Evolutionary conservation across 2,797 vertebrate genomes (phyloP), one percentile per base, ranked within the genome.

Genomic region (Lindbergichthys nudifrons): DNA sequence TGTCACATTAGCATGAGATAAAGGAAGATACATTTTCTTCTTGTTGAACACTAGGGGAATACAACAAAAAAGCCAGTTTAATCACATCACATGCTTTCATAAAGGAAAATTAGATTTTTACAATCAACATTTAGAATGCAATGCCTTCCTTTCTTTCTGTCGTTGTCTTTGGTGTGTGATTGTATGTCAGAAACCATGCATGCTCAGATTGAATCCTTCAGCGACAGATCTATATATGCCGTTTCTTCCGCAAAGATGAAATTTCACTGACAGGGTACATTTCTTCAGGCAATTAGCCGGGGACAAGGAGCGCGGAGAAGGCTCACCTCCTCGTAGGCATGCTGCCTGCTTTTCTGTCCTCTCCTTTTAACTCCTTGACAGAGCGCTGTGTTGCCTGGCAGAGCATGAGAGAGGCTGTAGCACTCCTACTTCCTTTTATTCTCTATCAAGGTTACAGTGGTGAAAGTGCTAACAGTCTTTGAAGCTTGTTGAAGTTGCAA

Each of bases 1-100:
- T 86, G 87, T 88, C 82, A 89, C 81, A 88, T 92, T 88, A 87
- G 79, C 56, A 53, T 12, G 18, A 74, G 75, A 91, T 82, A 85
- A 87, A 90, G 79, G 82, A 81, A 72, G 65, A 81, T 45, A 71
- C 66, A 61, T 79, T 88, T 88, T 83, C 77, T 85, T 84, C 82
- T 89, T 75, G 81, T 84, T 77, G 81, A 87, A 79, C 73, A 53
- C 77, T 62, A 69, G 69, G 81, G 80, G 73, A 79, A 84, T 64
- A 36, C 6, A 36, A 36, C 26, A 82, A 84, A 39, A 90, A 76
- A 65, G 60, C 21, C 19, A 52, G 74, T 81, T 77, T 81, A 77
- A 86, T 89, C 64, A 86, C 73, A 76, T 72, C 39, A 57, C 56
- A 65, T 59, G 76, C 61, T 77, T 90, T 62, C 52, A n/a, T 48